Conservation (phyloP, 1,140 invertebrate genomes). For the Capitella teleta region DNA sequence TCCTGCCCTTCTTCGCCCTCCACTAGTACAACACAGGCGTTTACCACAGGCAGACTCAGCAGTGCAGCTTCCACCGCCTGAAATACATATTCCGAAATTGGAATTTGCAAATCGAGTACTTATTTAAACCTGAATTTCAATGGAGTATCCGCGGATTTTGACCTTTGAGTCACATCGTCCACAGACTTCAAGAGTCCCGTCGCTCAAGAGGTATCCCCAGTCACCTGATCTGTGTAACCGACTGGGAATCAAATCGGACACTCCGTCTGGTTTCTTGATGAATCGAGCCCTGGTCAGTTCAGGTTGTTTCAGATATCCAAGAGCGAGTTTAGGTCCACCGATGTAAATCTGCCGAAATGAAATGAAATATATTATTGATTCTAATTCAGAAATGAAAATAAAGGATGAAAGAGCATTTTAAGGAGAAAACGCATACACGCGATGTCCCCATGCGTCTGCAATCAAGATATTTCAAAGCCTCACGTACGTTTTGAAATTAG, state of each 20-base stretch:
- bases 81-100: too few relatives aligned
- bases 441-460: too few relatives aligned
- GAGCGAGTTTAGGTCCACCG: conserved; percentile 44
- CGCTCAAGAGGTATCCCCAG: conserved; percentile 45
- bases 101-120: too few relatives aligned
- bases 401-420: too few relatives aligned
- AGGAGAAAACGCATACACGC: too few relatives aligned
- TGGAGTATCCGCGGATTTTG: conserved; percentile 47
- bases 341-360: conserved; percentile 41
- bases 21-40: conserved; percentile 41
- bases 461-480: too few relatives aligned
- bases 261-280: conserved; percentile 22
- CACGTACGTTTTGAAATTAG: too few relatives aligned
- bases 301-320: conserved; percentile 46
- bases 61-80: conserved; percentile 46
- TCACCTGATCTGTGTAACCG: conserved; percentile 45
- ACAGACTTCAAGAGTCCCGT: conserved; percentile 45
- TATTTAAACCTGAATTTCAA: conserved; percentile 48
- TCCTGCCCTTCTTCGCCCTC: conserved; percentile 46
- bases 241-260: conserved; percentile 17
- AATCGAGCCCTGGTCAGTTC: conserved; percentile 43
- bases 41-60: conserved; percentile 38
- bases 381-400: too few relatives aligned
- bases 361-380: neutral
- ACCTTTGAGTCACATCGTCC: conserved; percentile 48